Conservation (phyloP, 1,140 invertebrate species). For the Sminthurides bifidus region DNA sequence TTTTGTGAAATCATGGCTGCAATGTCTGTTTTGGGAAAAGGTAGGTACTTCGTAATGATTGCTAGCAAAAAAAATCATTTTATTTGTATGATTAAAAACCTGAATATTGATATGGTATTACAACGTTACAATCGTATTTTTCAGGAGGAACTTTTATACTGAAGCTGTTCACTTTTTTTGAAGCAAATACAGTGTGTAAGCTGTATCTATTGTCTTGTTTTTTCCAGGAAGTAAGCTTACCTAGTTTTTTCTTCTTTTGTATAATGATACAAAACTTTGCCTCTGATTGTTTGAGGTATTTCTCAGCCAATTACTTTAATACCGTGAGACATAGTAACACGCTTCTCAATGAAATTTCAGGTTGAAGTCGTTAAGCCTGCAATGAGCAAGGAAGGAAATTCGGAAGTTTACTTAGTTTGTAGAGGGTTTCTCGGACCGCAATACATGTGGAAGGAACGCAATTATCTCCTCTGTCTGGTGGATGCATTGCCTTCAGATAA, state of each 20-base stretch:
- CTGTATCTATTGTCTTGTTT: conserved; percentile 65
- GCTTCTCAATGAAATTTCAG: conserved; percentile 21
- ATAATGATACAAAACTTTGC: too few relatives aligned
- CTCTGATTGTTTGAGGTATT: too few relatives aligned
- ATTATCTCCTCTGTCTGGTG: neutral
- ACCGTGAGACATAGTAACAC: too few relatives aligned
- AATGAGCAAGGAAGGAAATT: conserved; percentile 86
- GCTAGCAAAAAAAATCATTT: too few relatives aligned
- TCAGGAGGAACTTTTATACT: conserved; percentile 69
- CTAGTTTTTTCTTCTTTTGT: conserved; percentile 4
- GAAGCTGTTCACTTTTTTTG: conserved; percentile 90
- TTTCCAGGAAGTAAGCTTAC: conserved; percentile 47
- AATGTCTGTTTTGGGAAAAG: conserved; percentile 52
- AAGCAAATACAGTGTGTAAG: conserved; percentile 61
- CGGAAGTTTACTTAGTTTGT: conserved; percentile 80
- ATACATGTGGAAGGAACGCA: neutral
- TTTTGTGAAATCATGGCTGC: conserved; percentile 70
- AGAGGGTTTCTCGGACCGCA: conserved; percentile 46
- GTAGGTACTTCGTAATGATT: too few relatives aligned
- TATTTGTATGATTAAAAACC: neutral
- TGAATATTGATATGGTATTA: neutral
- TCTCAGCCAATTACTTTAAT: conserved; percentile 27
- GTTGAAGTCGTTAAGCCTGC: conserved; percentile 66
- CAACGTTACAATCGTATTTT: conserved; percentile 2
- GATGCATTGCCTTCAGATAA: neutral